Conservation (phyloP, 2,797 vertebrate species). For the Peromyscus eremicus region DNA sequence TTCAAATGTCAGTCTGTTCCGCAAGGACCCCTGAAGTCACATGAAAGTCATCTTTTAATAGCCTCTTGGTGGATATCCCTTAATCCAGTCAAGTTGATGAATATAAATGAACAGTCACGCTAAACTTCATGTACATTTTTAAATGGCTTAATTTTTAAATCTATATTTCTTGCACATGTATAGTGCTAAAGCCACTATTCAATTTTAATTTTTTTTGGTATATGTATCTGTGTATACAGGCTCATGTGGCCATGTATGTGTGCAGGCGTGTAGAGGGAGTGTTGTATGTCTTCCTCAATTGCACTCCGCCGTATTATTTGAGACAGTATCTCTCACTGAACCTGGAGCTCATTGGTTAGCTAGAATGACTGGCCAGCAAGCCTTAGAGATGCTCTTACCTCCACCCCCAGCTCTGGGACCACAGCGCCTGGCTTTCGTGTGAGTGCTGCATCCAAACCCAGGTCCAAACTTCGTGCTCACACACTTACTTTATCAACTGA, state of each 20-base stretch:
- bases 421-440: not conserved
- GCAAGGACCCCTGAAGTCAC: not conserved
- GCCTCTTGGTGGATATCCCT: not conserved
- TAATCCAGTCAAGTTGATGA: not conserved
- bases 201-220: not conserved
- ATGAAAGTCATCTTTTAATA: not conserved
- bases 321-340: not conserved
- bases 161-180: not conserved
- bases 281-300: not conserved
- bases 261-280: not conserved
- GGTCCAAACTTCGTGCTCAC: not conserved
- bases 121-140: not conserved
- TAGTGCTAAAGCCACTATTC: not conserved
- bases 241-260: not conserved
- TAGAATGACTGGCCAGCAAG: not conserved
- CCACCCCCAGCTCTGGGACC: not conserved
- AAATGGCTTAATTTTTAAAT: slow-evolving; percentile 12
- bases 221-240: not conserved
- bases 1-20: not conserved
- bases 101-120: not conserved
- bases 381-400: not conserved
- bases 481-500: not conserved
- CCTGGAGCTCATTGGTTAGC: not conserved
- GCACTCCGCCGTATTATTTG: not conserved
- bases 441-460: not conserved